Conservation (phyloP, 1,140 invertebrate genomes). For the Trichoplusia ni region DNA sequence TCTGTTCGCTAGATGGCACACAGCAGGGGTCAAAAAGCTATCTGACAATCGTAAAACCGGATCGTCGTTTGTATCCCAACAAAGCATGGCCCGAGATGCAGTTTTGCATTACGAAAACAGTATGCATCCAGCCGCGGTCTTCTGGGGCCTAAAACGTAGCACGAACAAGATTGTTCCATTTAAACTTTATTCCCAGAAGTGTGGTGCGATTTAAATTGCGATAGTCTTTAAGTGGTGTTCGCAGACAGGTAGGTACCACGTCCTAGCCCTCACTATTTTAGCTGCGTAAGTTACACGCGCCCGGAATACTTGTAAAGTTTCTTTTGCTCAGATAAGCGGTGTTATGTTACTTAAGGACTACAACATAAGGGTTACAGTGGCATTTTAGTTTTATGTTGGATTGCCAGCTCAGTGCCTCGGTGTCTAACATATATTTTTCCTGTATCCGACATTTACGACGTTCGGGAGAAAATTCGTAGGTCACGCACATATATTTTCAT, state of each 20-base stretch:
- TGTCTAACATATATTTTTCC: conserved; percentile 2
- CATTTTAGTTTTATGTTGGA: background rate
- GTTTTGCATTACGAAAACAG: conserved; percentile 50
- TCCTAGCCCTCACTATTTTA: conserved; percentile 12
- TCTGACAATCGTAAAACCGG: conserved; percentile 42
- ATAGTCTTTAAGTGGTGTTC: conserved; percentile 17
- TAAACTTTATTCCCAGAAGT: conserved; percentile 4
- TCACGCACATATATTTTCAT: background rate
- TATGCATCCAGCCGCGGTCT: conserved; percentile 28
- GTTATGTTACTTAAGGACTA: background rate
- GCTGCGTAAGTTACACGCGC: conserved; percentile 4
- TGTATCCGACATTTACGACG: background rate
- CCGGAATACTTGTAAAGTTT: background rate
- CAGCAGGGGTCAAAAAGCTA: conserved; percentile 45
- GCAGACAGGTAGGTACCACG: background rate
- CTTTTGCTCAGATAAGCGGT: background rate
- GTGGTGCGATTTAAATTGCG: conserved; percentile 11
- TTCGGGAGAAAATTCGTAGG: background rate
- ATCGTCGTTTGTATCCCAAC: conserved; percentile 36
- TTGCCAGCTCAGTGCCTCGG: background rate
- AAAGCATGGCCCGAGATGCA: conserved; percentile 43
- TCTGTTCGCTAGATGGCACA: conserved; percentile 40
- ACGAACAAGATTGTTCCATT: conserved; percentile 25
- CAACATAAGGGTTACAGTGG: background rate
- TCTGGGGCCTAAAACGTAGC: conserved; percentile 29